Evolutionary conservation across 2,888 invertebrate genomes (phyloP).

Genomic region (Subacronicta megacephala): DNA sequence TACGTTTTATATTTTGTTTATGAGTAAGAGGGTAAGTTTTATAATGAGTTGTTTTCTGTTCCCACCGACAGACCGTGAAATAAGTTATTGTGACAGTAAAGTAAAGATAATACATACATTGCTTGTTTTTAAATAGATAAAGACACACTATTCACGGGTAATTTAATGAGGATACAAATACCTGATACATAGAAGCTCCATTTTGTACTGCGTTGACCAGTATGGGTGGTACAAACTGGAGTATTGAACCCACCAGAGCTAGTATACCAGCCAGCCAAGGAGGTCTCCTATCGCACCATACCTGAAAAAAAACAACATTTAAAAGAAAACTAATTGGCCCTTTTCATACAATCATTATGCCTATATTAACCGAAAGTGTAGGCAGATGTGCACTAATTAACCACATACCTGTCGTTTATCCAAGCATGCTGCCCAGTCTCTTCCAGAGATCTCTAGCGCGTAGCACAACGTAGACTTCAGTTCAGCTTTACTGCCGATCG

Average conservation of each 20-base stretch:
- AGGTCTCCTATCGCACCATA: conserved; percentile 95
- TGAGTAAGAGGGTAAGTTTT: no score
- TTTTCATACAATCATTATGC: no score
- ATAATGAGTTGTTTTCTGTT: no score
- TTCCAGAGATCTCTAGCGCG: conserved; percentile 89
- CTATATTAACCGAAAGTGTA: no score
- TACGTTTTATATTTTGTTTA: no score
- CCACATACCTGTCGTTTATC: conserved; percentile 92
- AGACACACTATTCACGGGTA: no score
- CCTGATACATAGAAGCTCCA: conserved; percentile 94
- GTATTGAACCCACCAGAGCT: conserved; percentile 90
- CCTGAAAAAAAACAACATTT: conserved; percentile 76
- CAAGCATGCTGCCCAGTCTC: conserved; percentile 92
- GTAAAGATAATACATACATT: no score
- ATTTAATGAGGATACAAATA: conserved; percentile 43
- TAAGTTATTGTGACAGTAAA: no score
- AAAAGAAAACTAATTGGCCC: no score
- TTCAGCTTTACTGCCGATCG: conserved; percentile 91
- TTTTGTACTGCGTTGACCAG: conserved; percentile 92
- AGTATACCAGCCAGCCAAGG: conserved; percentile 94
- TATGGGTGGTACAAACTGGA: conserved; percentile 91
- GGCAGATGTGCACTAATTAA: no score
- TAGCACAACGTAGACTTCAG: conserved; percentile 91
- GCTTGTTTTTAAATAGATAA: no score
- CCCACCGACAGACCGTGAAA: no score